These are phyloP conservation scores for Eurystomus gularis DNA, from an alignment of 2,113 vertebrate genomes.

Conservation along the genomic window DNA sequence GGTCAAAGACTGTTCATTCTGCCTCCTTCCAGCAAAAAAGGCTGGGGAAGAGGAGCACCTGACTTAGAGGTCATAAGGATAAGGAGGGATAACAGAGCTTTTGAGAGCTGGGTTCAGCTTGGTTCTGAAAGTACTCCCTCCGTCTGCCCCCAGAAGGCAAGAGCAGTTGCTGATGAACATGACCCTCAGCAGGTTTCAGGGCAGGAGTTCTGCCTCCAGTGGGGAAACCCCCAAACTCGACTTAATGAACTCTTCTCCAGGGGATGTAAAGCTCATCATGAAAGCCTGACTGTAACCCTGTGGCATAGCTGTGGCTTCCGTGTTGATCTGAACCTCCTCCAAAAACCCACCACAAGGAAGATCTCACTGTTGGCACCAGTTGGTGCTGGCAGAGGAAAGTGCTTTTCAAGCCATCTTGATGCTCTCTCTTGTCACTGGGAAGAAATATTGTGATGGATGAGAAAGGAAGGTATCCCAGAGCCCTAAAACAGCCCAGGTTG, in stretches of 20 bases:
- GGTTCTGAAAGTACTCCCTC: neutral
- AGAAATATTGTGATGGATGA: rapidly evolving
- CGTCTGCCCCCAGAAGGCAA: neutral
- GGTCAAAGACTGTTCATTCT: neutral
- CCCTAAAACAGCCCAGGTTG: neutral
- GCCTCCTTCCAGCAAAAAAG: neutral
- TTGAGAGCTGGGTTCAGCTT: neutral
- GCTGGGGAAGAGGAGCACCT: neutral
- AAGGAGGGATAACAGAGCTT: neutral
- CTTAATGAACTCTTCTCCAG: neutral
- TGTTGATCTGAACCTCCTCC: neutral
- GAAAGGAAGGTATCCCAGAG: neutral
- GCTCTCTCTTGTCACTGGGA: neutral
- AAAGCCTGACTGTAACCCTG: rapidly evolving
- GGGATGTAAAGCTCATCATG: rapidly evolving
- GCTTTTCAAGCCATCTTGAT: neutral
- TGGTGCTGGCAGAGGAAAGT: neutral
- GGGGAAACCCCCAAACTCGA: neutral
- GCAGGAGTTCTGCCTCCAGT: neutral
- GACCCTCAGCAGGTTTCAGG: neutral
- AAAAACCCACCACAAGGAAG: rapidly evolving
- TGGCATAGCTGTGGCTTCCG: rapidly evolving
- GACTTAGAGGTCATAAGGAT: neutral
- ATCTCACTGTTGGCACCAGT: neutral
- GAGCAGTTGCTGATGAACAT: rapidly evolving